Evolutionary conservation across 2,888 invertebrate genomes (phyloP).

Genomic region (Cryptus viduatorius): DNA sequence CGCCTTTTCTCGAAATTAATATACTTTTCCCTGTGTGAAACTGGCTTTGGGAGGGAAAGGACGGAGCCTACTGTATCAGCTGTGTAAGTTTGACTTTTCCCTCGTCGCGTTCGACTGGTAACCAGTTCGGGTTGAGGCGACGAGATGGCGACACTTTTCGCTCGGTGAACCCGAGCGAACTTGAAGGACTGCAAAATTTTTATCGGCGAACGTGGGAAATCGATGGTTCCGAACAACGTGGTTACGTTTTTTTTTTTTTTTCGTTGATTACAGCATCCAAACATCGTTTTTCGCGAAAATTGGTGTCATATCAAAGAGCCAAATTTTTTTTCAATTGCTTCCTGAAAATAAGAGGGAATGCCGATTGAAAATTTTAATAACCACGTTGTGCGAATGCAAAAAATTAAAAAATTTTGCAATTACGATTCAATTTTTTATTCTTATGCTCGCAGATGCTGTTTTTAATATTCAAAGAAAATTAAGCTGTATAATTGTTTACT

Average conservation of each 20-base stretch:
- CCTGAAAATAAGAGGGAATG: too few species aligned
- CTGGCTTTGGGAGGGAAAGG: constrained; percentile 55
- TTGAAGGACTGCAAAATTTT: neutral
- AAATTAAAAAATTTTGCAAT: too few species aligned
- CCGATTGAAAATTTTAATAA: too few species aligned
- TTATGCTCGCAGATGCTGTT: too few species aligned
- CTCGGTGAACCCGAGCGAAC: constrained; percentile 18
- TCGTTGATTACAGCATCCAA: neutral
- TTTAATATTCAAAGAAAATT: too few species aligned
- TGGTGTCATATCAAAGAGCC: neutral
- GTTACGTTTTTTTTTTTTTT: neutral
- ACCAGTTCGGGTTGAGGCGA: constrained; percentile 12
- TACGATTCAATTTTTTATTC: too few species aligned
- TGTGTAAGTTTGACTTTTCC: constrained; percentile 30
- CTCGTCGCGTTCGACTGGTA: neutral
- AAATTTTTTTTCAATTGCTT: neutral
- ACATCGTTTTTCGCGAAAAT: neutral
- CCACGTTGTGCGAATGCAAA: too few species aligned
- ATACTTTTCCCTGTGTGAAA: constrained; percentile 66
- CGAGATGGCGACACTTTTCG: constrained; percentile 66
- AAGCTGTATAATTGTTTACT: too few species aligned
- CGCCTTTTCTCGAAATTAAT: neutral
- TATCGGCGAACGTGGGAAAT: constrained; percentile 45
- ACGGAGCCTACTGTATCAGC: constrained; percentile 63
- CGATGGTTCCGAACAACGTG: constrained; percentile 1